Evolutionary conservation across 1,140 invertebrate genomes (phyloP).

Genomic region (Pseudachorutes palmiensis): DNA sequence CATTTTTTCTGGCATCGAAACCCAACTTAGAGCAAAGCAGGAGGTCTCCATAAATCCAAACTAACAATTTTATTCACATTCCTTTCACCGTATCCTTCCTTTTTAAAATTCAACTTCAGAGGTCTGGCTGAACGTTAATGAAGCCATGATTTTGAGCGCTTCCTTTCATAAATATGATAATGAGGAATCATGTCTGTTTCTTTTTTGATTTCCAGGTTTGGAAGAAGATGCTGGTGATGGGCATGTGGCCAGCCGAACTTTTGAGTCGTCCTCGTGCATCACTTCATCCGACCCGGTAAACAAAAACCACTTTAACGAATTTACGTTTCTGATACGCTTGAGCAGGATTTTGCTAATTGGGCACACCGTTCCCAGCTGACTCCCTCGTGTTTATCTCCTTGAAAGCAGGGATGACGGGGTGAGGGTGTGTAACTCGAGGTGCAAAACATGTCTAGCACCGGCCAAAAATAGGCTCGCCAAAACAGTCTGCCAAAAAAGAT

Average conservation of each 20-base stretch:
- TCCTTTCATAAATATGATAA: no score
- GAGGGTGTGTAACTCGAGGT: not conserved
- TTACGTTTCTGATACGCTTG: no score
- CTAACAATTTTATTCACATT: no score
- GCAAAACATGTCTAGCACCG: not conserved
- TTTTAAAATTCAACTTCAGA: no score
- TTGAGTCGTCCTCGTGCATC: not conserved
- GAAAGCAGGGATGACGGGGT: not conserved
- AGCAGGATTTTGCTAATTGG: no score
- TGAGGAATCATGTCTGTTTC: not conserved
- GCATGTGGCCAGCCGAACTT: not conserved
- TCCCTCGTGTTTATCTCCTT: not conserved
- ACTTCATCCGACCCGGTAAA: not conserved
- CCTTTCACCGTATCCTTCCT: no score
- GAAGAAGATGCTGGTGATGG: not conserved
- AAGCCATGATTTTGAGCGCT: no score
- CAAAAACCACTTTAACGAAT: not conserved
- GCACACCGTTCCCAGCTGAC: no score
- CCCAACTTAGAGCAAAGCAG: not conserved
- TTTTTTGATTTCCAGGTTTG: not conserved
- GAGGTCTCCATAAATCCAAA: not conserved
- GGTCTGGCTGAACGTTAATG: no score
- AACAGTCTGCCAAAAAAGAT: slow-evolving; percentile 5
- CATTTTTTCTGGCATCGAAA: not conserved
- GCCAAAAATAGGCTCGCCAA: not conserved